A percentile compares a stretch with the other conserved stretches of the same genome.
phyloP scores from a whole-genome alignment of 2,113 vertebrate genomes.

The Coregonus clupeaformis region DNA sequence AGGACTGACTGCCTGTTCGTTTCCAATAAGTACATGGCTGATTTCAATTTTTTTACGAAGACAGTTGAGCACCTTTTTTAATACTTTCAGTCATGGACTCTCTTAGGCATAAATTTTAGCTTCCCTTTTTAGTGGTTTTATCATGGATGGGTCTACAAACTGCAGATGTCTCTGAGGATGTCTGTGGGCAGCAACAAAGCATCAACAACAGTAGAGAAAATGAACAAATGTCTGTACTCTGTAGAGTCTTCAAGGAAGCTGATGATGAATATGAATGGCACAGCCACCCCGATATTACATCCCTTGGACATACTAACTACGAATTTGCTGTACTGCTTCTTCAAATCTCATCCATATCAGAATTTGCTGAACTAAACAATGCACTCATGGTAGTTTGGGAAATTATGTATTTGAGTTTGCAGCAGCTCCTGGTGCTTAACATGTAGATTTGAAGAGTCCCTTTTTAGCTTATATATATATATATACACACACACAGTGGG shows the following conservation, averaged over 20 bases:
- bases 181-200: constrained; percentile 14
- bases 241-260: neutral
- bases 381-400: constrained; percentile 15
- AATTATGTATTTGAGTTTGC: constrained; percentile 23
- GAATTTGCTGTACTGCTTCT: constrained; percentile 34
- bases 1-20: constrained; percentile 25
- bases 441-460: neutral
- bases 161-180: no score
- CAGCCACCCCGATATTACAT: neutral
- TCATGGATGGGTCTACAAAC: constrained; percentile 5
- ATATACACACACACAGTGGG: neutral
- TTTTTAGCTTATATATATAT: constrained; percentile 2
- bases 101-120: constrained; percentile 26
- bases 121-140: constrained; percentile 16
- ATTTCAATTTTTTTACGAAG: constrained; percentile 53
- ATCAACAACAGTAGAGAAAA: constrained; percentile 16
- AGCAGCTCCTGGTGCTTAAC: constrained; percentile 20
- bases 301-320: constrained; percentile 13
- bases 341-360: constrained; percentile 29
- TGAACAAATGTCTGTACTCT: neutral
- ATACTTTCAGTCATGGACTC: constrained; percentile 38
- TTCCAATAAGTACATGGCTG: constrained; percentile 30
- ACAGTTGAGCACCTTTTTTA: constrained; percentile 31
- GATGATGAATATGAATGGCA: constrained; percentile 9
- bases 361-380: constrained; percentile 41